These are phyloP conservation scores for Dendronephthya gigantea DNA, from an alignment of 64 coral and sea anemone genomes.

Conservation along the genomic window DNA sequence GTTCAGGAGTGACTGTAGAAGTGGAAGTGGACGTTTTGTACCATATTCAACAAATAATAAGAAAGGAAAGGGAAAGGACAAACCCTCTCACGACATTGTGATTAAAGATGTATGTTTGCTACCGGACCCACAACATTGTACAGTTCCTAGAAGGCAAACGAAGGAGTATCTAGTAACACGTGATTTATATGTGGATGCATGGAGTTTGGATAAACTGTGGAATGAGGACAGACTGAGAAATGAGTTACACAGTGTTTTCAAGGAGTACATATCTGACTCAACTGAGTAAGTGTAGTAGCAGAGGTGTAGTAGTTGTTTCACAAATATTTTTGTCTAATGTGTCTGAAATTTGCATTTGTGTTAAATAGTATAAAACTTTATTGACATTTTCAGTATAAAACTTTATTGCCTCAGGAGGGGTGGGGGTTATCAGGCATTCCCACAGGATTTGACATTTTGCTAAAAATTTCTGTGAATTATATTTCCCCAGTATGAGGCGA, in stretches of 20 bases:
- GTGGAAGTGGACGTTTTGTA: background rate
- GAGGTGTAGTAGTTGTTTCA: background rate
- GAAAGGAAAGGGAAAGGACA: background rate
- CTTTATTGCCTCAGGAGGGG: too few species aligned
- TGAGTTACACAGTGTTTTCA: background rate
- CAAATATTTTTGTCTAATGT: background rate
- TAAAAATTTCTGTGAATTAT: too few species aligned
- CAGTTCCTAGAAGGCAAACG: too few species aligned
- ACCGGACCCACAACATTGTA: too few species aligned
- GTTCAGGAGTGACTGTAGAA: background rate
- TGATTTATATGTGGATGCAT: conserved; percentile 50
- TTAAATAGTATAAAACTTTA: too few species aligned
- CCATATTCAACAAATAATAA: background rate
- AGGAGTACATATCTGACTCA: background rate
- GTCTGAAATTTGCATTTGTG: background rate
- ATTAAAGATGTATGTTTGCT: too few species aligned
- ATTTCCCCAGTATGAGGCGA: too few species aligned
- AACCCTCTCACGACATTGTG: background rate
- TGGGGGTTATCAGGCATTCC: too few species aligned
- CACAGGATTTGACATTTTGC: too few species aligned
- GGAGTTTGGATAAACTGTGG: background rate
- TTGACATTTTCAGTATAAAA: too few species aligned
- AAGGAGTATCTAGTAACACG: too few species aligned
- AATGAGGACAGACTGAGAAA: background rate
- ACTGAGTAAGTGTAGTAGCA: background rate